These are phyloP conservation scores for Cheilosia impressa DNA, from an alignment of 2,888 invertebrate genomes.

Conservation along the genomic window DNA sequence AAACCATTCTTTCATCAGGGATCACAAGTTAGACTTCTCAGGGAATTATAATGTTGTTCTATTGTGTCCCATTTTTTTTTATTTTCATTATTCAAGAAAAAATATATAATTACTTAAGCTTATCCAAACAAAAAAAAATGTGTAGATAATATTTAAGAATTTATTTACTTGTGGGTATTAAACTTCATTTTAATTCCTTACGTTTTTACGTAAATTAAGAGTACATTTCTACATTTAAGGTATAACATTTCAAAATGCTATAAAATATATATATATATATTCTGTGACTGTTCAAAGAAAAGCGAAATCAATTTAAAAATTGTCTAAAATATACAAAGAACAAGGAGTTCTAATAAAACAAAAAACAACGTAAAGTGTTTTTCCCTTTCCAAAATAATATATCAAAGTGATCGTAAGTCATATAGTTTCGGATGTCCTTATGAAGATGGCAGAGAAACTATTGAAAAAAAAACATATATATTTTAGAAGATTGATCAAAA, in stretches of 20 bases:
- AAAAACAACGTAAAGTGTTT: not conserved
- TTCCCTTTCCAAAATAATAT: constrained; percentile 30
- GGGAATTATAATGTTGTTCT: constrained; percentile 55
- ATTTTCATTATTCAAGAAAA: constrained; percentile 7
- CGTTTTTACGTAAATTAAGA: constrained; percentile 42
- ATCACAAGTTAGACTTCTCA: constrained; percentile 72
- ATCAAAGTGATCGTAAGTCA: constrained; percentile 65
- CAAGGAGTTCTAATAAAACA: not conserved
- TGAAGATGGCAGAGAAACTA: constrained; percentile 57
- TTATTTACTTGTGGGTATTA: constrained; percentile 26
- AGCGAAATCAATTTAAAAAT: constrained; percentile 37
- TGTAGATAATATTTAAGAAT: constrained; percentile 29
- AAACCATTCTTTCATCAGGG: constrained; percentile 38
- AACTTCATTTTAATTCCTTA: constrained; percentile 52
- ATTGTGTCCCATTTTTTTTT: constrained; percentile 31
- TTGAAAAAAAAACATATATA: constrained; percentile 9
- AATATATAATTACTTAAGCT: not conserved
- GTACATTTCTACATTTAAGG: constrained; percentile 17
- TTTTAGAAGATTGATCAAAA: constrained; percentile 54
- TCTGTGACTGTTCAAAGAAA: constrained; percentile 70
- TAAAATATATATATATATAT: constrained; percentile 37
- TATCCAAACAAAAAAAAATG: constrained; percentile 11
- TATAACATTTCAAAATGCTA: constrained; percentile 55
- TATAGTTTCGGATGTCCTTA: constrained; percentile 58
- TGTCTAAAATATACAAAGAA: constrained; percentile 22